These are phyloP conservation scores for Brenthis hecate DNA, from an alignment of 2,888 invertebrate genomes.

Conservation along the genomic window DNA sequence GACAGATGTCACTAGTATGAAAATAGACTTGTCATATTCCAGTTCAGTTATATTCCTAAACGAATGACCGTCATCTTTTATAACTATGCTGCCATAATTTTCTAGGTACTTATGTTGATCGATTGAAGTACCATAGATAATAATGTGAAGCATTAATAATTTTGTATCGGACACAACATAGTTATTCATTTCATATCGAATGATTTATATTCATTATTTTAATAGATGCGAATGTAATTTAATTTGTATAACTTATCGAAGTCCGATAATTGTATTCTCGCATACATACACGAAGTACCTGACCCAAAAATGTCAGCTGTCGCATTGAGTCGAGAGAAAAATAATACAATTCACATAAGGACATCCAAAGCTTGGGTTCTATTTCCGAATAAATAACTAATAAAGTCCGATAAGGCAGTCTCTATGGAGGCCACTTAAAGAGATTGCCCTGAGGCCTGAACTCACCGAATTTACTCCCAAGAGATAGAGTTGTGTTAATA, in stretches of 20 bases:
- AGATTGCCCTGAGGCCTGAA: conserved; percentile 69
- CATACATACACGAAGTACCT: conserved; percentile 16
- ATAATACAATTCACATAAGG: conserved; percentile 69
- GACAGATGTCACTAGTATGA: conserved; percentile 33
- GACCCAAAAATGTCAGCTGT: conserved; percentile 27
- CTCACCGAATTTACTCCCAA: conserved; percentile 54
- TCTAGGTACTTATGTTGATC: conserved; percentile 8
- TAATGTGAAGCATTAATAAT: background rate
- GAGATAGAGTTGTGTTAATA: conserved; percentile 68
- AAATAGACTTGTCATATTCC: conserved; percentile 18
- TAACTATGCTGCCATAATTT: conserved; percentile 22
- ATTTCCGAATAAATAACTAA: conserved; percentile 73
- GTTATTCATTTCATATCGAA: background rate
- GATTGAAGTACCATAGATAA: conserved; percentile 21
- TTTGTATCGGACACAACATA: background rate
- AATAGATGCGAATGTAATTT: background rate
- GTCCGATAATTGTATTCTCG: background rate
- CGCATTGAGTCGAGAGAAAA: conserved; percentile 40
- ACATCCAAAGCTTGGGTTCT: conserved; percentile 49
- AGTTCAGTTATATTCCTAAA: conserved; percentile 18
- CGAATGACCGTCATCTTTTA: conserved; percentile 20
- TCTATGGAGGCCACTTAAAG: conserved; percentile 68
- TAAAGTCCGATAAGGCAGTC: conserved; percentile 68
- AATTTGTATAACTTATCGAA: background rate
- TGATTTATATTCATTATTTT: background rate